Percentiles rank a stretch among this genome's conserved stretches.
These are phyloP conservation scores for Centrocercus urophasianus DNA, from an alignment of 2,113 vertebrate genomes.

Conservation along the genomic window DNA sequence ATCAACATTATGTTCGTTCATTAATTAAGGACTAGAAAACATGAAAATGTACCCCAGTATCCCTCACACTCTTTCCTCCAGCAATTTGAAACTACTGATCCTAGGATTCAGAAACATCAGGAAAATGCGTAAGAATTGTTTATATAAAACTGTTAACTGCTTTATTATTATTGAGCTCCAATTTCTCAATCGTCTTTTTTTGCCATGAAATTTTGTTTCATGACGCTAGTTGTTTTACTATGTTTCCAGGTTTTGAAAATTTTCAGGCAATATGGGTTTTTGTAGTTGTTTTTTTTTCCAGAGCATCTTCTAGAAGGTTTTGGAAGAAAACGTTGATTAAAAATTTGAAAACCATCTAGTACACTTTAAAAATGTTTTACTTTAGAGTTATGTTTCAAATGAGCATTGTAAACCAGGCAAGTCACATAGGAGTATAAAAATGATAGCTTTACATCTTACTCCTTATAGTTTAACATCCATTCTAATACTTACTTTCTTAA, in stretches of 20 bases:
- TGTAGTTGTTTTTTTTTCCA: background rate
- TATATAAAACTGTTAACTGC: background rate
- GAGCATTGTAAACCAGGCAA: background rate
- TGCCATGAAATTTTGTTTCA: background rate
- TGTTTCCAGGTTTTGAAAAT: background rate
- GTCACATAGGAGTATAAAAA: background rate
- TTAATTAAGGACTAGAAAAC: background rate
- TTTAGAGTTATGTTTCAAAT: background rate
- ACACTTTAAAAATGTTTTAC: background rate
- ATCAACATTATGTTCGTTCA: background rate
- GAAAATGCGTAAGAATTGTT: background rate
- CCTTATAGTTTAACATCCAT: background rate
- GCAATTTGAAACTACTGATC: background rate
- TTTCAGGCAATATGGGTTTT: background rate
- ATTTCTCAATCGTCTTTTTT: background rate
- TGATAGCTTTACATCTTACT: background rate
- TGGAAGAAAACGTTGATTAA: background rate
- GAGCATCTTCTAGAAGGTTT: background rate
- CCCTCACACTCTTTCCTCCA: background rate
- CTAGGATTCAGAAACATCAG: background rate
- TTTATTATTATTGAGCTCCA: background rate
- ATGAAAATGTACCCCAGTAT: background rate
- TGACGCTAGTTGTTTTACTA: background rate
- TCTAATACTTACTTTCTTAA: constrained; percentile 6
- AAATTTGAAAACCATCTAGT: background rate